These are phyloP conservation scores for Halyomorpha halys DNA, from an alignment of 1,140 invertebrate species.

Conservation along the genomic window DNA sequence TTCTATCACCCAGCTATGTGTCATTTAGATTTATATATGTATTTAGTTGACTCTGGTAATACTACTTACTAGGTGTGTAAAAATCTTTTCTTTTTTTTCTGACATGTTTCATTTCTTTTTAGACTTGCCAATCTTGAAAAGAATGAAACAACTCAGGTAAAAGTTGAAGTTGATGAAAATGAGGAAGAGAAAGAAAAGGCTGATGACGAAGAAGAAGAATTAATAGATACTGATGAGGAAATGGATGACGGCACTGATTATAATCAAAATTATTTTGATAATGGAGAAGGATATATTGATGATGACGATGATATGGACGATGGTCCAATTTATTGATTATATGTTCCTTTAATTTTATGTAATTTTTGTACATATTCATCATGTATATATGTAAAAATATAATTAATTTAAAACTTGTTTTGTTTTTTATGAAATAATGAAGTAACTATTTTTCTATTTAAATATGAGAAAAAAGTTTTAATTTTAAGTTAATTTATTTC, in stretches of 20 bases:
- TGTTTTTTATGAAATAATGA: too few species aligned
- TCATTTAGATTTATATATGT: too few species aligned
- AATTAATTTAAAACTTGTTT: too few species aligned
- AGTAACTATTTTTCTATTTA: too few species aligned
- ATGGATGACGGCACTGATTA: slow-evolving; percentile 34
- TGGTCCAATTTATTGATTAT: slow-evolving; percentile 53
- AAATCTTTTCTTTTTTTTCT: neutral
- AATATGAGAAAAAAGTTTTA: too few species aligned
- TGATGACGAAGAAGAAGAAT: slow-evolving; percentile 41
- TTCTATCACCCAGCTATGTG: too few species aligned
- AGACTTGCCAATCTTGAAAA: slow-evolving; percentile 50
- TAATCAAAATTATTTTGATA: slow-evolving; percentile 55
- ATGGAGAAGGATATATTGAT: slow-evolving; percentile 74
- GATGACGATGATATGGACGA: slow-evolving; percentile 73
- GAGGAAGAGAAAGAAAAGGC: slow-evolving; percentile 35
- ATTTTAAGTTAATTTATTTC: too few species aligned
- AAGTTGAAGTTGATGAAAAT: slow-evolving; percentile 39
- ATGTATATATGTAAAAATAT: too few species aligned
- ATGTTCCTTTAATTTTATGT: neutral
- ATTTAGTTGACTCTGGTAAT: too few species aligned
- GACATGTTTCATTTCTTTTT: slow-evolving; percentile 13
- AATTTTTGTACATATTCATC: too few species aligned
- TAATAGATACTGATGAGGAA: slow-evolving; percentile 39
- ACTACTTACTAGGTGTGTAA: too few species aligned
- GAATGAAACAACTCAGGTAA: slow-evolving; percentile 39